Conservation (phyloP, 2,888 invertebrate species). For the Odontocolon sp. region DNA sequence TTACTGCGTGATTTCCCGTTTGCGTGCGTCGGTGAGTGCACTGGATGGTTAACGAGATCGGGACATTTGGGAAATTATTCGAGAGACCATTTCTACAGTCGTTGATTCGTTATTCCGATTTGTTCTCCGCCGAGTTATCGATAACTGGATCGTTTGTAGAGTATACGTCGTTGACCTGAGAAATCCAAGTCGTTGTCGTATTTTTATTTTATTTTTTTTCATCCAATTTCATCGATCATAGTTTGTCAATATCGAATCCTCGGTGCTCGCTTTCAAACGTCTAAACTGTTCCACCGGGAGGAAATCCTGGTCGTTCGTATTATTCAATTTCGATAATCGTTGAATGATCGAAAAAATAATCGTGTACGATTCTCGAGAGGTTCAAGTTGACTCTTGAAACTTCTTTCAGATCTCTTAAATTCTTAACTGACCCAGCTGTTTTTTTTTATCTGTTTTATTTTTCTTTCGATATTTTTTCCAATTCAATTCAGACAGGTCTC, state of each 20-base stretch:
- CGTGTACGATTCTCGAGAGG: slow-evolving; percentile 1
- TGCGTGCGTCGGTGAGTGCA: slow-evolving; percentile 55
- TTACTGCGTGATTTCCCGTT: slow-evolving; percentile 70
- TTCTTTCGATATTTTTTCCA: slow-evolving; percentile 29
- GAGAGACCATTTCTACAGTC: not conserved
- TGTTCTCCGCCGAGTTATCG: not conserved
- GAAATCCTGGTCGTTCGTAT: not conserved
- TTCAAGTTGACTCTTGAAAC: slow-evolving; percentile 44
- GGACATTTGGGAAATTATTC: slow-evolving; percentile 24
- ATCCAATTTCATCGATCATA: not conserved
- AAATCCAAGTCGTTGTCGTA: too few relatives aligned
- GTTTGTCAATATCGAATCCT: not conserved
- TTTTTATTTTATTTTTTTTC: not conserved
- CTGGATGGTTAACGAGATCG: slow-evolving; percentile 7
- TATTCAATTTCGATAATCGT: slow-evolving; percentile 37
- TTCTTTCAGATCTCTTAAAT: slow-evolving; percentile 42
- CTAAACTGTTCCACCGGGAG: not conserved
- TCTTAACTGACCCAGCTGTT: slow-evolving; percentile 18
- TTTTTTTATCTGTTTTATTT: slow-evolving; percentile 4
- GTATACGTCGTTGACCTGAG: too few relatives aligned
- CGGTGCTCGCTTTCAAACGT: not conserved
- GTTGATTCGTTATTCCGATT: not conserved
- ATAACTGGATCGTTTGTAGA: slow-evolving; percentile 5
- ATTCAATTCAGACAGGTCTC: slow-evolving; percentile 38
- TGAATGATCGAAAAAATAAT: slow-evolving; percentile 19